These are phyloP conservation scores for Pangasius sanitwongsei DNA, from an alignment of 2,797 vertebrate species.

Conservation along the genomic window DNA sequence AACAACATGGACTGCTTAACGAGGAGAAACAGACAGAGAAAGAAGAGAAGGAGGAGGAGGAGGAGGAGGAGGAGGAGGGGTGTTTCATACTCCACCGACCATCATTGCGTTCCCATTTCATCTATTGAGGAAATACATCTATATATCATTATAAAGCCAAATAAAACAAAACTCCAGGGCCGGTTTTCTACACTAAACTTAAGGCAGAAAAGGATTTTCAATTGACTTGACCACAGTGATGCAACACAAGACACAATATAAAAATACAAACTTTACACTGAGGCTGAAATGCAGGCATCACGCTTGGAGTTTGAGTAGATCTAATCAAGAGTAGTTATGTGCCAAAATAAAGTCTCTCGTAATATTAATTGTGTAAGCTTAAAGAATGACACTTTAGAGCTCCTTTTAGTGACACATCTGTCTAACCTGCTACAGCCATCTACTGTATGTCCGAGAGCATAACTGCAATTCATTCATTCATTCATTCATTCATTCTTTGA, in stretches of 20 bases:
- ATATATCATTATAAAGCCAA: slow-evolving; percentile 37
- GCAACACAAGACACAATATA: slow-evolving; percentile 23
- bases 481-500: neutral
- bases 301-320: slow-evolving; percentile 12
- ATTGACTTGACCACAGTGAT: slow-evolving; percentile 27
- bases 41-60: neutral
- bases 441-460: neutral
- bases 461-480: neutral
- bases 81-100: slow-evolving; percentile 29
- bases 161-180: slow-evolving; percentile 28
- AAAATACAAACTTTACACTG: slow-evolving; percentile 17
- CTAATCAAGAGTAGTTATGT: neutral
- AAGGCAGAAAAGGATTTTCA: slow-evolving; percentile 1
- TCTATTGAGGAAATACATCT: slow-evolving; percentile 34
- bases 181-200: slow-evolving; percentile 9
- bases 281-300: neutral
- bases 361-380: neutral
- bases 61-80: neutral
- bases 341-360: neutral
- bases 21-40: slow-evolving; percentile 38
- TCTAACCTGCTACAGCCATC: neutral
- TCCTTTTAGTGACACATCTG: neutral
- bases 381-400: neutral
- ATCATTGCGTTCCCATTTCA: slow-evolving; percentile 29
- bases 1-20: slow-evolving; percentile 48